Evolutionary conservation across 2,113 vertebrate species (phyloP), one percentile per base, ranked within the genome.

Genomic region (Scolopax mira): DNA sequence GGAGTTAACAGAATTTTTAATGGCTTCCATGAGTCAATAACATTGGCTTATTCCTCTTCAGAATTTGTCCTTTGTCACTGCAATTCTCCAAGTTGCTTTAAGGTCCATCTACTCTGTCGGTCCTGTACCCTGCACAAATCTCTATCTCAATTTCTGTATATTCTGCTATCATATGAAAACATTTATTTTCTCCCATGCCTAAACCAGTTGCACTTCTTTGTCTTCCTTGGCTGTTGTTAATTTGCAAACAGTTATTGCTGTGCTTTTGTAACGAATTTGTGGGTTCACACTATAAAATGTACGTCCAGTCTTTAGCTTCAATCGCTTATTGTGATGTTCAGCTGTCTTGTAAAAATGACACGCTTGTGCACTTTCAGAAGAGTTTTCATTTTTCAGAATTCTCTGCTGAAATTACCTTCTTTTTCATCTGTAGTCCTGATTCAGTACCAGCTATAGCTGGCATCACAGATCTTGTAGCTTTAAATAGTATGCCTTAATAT

Each of bases 401-500:
- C 82, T 94, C 92, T 78, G 49, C 61, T 92, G 90, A 95, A 95
- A 94, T 91, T 85, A 60, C 62, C 52, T 71, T 84, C 67, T 94
- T 86, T 89, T 83, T 14, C 61, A 35, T 73, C 87, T 81, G 2
- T 78, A 79, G 39, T 90, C 79, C 80, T 67, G 33, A 41, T 87
- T 79, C 79, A 48, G 75, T 83, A 94, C 37, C 84, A 71, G 85
- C 91, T 85, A 66, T 85, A 62, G 87, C 89, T 94, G 82, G 89
- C 62, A 78, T 66, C 77, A 90, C 88, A 67, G 89, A 90, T 93
- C 88, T 66, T 72, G 79, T 54, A 85, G 96, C 93, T 97, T 97
- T 97, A 97, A 97, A 96, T 94, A 95, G 95, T 88, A 81, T 96
- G 78, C 90, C 93, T 95, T 97, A 95, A 92, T 92, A 88, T 94